phyloP scores from a whole-genome alignment of 2,888 invertebrate genomes.

The Torymus aiolomorphi region DNA sequence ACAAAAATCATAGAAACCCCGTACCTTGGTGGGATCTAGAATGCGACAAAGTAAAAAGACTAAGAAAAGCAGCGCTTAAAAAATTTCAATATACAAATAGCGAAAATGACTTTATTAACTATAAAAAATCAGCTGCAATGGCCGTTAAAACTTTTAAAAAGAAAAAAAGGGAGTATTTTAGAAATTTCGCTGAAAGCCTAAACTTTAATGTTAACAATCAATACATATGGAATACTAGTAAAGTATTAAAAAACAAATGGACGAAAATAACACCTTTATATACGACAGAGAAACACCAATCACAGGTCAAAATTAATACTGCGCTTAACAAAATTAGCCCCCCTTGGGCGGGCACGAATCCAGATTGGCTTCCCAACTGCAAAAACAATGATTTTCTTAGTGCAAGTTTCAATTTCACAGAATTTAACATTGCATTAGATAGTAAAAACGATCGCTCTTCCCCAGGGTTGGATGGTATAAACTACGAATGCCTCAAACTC shows the following conservation, averaged over 20 bases:
- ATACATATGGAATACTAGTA: neutral
- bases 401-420: neutral
- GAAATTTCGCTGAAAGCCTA: neutral
- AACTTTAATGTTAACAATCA: neutral
- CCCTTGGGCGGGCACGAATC: neutral
- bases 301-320: neutral
- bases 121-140: neutral
- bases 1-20: conserved; percentile 4
- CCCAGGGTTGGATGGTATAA: neutral
- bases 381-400: neutral
- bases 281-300: neutral
- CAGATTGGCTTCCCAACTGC: neutral
- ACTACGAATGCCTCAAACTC: neutral
- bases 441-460: neutral
- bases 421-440: neutral
- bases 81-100: neutral
- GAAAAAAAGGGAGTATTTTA: neutral
- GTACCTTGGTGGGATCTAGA: neutral
- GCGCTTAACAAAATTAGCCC: neutral
- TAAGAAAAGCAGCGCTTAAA: neutral
- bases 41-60: neutral
- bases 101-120: neutral
- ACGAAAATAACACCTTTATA: too few relatives aligned
- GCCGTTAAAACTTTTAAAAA: neutral
- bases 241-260: neutral